Evolutionary conservation across 1,140 invertebrate genomes (phyloP).

Genomic region (Monomorium pharaonis): DNA sequence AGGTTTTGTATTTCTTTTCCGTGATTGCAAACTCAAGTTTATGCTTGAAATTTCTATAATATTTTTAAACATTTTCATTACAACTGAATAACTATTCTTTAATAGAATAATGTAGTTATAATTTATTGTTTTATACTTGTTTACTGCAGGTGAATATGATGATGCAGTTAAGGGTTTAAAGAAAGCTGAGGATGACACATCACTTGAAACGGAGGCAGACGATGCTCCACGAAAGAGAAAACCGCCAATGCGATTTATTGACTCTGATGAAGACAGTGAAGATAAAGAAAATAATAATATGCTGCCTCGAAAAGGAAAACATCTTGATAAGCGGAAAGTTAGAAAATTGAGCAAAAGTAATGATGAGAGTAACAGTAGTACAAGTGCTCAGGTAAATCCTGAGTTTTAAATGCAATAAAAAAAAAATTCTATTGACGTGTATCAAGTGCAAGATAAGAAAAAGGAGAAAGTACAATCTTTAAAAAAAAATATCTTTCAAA

Average conservation of each 20-base stretch:
- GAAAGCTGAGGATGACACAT: conserved; percentile 12
- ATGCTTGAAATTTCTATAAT: background rate
- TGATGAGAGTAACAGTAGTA: background rate
- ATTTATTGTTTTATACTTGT: background rate
- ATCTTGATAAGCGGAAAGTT: background rate
- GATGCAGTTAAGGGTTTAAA: conserved; percentile 17
- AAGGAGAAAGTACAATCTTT: background rate
- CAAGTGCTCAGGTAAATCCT: background rate
- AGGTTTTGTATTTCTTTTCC: background rate
- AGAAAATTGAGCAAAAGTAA: background rate
- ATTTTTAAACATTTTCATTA: background rate
- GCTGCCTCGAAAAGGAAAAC: background rate
- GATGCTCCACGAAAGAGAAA: background rate
- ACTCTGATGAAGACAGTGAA: background rate
- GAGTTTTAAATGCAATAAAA: conserved; percentile 1
- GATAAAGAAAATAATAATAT: background rate
- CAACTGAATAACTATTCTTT: background rate
- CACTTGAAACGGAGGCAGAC: conserved; percentile 5
- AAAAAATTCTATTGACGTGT: background rate
- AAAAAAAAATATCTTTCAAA: background rate
- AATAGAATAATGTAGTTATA: background rate
- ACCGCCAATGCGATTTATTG: background rate
- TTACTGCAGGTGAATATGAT: conserved; percentile 8
- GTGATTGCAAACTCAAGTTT: background rate
- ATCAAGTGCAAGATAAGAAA: background rate